phyloP scores from a whole-genome alignment of 2,888 invertebrate genomes.

The Lithosia quadra region DNA sequence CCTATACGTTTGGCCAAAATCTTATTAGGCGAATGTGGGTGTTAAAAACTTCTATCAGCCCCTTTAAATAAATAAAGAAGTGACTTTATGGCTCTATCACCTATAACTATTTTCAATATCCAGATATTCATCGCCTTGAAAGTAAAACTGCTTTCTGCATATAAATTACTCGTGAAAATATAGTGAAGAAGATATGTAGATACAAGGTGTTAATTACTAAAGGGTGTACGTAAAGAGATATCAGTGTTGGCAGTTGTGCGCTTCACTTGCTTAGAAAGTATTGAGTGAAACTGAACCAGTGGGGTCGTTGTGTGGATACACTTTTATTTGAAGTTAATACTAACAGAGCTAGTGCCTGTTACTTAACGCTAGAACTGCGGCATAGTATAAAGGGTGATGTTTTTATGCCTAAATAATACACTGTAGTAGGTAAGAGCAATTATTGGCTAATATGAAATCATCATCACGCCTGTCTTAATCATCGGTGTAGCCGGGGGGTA shows the following conservation, averaged over 20 bases:
- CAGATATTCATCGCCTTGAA: neutral
- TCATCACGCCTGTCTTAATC: no score
- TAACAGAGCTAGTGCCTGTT: neutral
- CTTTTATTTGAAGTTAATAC: slow-evolving; percentile 28
- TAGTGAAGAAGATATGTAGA: slow-evolving; percentile 14
- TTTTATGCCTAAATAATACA: no score
- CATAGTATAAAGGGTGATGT: neutral
- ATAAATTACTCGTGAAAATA: slow-evolving; percentile 10
- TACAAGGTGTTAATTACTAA: slow-evolving; percentile 59
- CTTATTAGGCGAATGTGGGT: neutral
- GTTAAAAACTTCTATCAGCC: neutral
- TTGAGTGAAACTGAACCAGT: slow-evolving; percentile 65
- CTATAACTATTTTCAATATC: neutral
- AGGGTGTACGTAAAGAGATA: slow-evolving; percentile 58
- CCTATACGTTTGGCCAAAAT: no score
- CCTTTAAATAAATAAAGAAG: neutral
- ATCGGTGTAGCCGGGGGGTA: no score
- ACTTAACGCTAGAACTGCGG: neutral
- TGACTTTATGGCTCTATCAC: neutral
- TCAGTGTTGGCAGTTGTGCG: slow-evolving; percentile 52
- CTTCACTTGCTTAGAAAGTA: slow-evolving; percentile 74
- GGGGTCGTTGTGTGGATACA: slow-evolving; percentile 42
- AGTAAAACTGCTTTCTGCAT: neutral
- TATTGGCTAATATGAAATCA: no score
- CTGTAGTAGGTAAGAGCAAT: no score